Percentiles rank a stretch among this genome's conserved stretches.
Conservation (phyloP, 2,888 invertebrate species). For the Zygaena filipendulae region DNA sequence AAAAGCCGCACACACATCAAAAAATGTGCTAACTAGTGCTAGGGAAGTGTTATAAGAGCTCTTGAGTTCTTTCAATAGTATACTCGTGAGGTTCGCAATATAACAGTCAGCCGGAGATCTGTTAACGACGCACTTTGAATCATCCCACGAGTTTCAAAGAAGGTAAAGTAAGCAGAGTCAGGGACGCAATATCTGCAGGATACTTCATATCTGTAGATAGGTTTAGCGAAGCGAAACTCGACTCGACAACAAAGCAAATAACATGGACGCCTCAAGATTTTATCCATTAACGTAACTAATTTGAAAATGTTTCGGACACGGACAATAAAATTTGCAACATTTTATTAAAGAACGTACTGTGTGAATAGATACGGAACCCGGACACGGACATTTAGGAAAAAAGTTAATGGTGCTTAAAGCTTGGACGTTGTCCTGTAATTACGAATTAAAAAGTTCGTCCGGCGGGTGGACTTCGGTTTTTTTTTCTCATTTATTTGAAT, state of each 20-base stretch:
- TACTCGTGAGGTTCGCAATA: conserved; percentile 41
- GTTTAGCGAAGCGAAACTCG: too few relatives aligned
- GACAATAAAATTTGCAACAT: conserved; percentile 43
- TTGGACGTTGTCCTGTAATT: conserved; percentile 65
- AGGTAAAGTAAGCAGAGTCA: too few relatives aligned
- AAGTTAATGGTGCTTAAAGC: conserved; percentile 66
- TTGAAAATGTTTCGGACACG: conserved; percentile 42
- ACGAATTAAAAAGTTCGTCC: conserved; percentile 66
- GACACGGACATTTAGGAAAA: conserved; percentile 54
- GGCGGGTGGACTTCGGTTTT: conserved; percentile 54
- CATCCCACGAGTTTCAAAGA: too few relatives aligned
- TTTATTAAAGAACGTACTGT: conserved; percentile 33
- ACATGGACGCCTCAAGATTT: too few relatives aligned
- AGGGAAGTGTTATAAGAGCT: conserved; percentile 46
- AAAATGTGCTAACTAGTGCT: conserved; percentile 60
- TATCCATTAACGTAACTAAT: too few relatives aligned
- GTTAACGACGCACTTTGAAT: conserved; percentile 55
- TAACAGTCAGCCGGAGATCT: conserved; percentile 47
- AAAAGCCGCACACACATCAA: conserved; percentile 50
- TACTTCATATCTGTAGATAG: too few relatives aligned
- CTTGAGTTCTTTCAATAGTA: conserved; percentile 42
- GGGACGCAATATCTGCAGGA: too few relatives aligned
- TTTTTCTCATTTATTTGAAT: conserved; percentile 63
- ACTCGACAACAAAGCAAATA: too few relatives aligned
- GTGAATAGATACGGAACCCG: conserved; percentile 35